Conservation (phyloP, 2,113 vertebrate genomes). For the Sphyrna mokarran region DNA sequence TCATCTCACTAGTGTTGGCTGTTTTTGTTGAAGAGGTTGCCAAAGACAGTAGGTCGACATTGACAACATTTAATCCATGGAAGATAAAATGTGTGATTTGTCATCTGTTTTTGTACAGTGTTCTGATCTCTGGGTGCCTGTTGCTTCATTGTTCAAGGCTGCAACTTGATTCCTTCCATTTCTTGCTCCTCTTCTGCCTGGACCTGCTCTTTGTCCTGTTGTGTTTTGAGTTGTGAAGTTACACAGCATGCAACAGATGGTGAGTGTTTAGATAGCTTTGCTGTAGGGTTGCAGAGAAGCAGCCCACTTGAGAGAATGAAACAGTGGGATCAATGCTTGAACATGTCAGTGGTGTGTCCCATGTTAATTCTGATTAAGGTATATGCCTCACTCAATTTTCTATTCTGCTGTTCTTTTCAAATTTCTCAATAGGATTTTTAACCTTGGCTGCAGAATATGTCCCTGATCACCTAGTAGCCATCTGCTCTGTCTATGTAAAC, state of each 20-base stretch:
- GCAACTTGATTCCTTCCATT: neutral
- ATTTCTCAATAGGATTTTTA: neutral
- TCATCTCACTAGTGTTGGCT: neutral
- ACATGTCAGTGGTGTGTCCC: neutral
- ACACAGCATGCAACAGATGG: neutral
- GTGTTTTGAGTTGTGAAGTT: neutral
- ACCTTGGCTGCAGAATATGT: neutral
- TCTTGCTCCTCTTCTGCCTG: neutral
- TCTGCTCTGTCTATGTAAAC: neutral
- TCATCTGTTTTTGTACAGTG: neutral
- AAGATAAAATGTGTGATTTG: neutral
- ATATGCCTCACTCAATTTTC: neutral
- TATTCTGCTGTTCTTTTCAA: neutral
- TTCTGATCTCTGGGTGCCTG: neutral
- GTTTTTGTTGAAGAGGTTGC: neutral
- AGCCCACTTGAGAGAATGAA: neutral
- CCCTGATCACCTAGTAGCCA: neutral
- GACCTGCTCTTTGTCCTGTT: neutral
- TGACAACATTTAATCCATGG: neutral
- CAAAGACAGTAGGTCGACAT: neutral
- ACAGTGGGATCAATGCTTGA: neutral
- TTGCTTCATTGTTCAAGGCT: neutral
- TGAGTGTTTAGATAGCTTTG: neutral
- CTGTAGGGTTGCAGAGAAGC: neutral
- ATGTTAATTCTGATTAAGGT: neutral